Evolutionary conservation across 2,888 invertebrate species (phyloP), one percentile per base, ranked within the genome.

Genomic region (Brenthis ino): DNA sequence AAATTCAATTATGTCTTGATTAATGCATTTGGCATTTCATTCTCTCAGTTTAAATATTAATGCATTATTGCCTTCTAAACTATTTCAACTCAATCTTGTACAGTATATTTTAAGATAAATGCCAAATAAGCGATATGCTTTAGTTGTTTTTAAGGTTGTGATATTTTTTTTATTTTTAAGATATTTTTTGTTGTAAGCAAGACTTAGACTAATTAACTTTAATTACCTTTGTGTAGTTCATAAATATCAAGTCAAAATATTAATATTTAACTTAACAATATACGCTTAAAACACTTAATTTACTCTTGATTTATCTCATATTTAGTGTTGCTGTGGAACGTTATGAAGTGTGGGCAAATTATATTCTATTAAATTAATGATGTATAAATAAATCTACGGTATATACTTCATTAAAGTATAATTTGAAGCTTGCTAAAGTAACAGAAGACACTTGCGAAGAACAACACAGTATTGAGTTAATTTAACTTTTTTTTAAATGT

Each of bases 91-190:
- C 20, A 20, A 47, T 57, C 13, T 54, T 57, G 20, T 57, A 57
- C 57, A 37, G 16, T n/a, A 28, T n/a, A 12, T 50, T 37, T 11
- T 43, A 43, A 63, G 64, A 57, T 60, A 56, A 69, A 33, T 69
- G 74, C 73, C 75, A 74, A 69, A 75, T 65, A 28, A 53, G 53
- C 57, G 65, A 24, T 57, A 60, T 67, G 71, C 70, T 76, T 74
- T 63, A 65, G 58, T 76, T 78, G 65, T 58, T 68, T 69, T 75
- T 28, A 68, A 72, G 77, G 77, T 78, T 78, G 77, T 78, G 77
- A 78, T 75, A 71, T 73, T 68, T 70, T 14, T 28, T 71, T 72
- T 68, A 65, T 20, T 51, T 58, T 57, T 53, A 43, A 57, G 51
- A 37, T n/a, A 24, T 68, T 69, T 57, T 20, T 43, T 43, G 37